Percentiles rank a stretch among this genome's conserved stretches.
These are phyloP conservation scores for Aegypius monachus DNA, from an alignment of 2,113 vertebrate species.

Conservation along the genomic window DNA sequence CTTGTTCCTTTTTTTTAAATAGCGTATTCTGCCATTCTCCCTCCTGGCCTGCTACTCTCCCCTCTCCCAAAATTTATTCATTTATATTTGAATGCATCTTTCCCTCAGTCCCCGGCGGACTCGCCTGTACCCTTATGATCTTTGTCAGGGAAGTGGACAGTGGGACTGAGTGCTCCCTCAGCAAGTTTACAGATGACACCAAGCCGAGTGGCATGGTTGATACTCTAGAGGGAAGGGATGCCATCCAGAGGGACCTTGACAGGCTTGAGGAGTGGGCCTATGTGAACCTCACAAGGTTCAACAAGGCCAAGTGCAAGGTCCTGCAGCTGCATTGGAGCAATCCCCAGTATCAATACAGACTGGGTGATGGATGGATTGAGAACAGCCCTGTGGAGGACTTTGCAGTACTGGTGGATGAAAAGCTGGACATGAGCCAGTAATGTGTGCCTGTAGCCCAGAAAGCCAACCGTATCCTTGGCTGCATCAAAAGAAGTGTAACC, in stretches of 20 bases:
- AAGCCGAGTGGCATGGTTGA: neutral
- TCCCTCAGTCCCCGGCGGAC: fast-evolving
- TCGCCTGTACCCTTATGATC: neutral
- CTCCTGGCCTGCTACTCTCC: neutral
- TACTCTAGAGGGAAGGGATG: neutral
- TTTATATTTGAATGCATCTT: neutral
- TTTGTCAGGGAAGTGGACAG: neutral
- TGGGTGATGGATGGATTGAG: neutral
- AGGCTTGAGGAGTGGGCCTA: neutral
- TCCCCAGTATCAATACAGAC: neutral
- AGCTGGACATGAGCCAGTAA: neutral
- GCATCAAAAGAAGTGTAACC: neutral
- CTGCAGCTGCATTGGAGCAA: fast-evolving
- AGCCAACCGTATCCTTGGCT: neutral
- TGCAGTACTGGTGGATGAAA: neutral
- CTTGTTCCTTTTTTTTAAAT: neutral
- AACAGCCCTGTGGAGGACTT: neutral
- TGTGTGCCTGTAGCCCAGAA: neutral
- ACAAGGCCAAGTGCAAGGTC: neutral
- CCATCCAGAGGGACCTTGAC: neutral
- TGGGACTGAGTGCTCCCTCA: neutral
- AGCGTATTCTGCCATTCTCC: neutral
- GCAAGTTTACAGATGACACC: fast-evolving
- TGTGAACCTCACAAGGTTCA: neutral
- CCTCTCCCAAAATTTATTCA: neutral